Evolutionary conservation across 1,140 invertebrate species (phyloP), one percentile per base, ranked within the genome.

Genomic region (Mya arenaria): DNA sequence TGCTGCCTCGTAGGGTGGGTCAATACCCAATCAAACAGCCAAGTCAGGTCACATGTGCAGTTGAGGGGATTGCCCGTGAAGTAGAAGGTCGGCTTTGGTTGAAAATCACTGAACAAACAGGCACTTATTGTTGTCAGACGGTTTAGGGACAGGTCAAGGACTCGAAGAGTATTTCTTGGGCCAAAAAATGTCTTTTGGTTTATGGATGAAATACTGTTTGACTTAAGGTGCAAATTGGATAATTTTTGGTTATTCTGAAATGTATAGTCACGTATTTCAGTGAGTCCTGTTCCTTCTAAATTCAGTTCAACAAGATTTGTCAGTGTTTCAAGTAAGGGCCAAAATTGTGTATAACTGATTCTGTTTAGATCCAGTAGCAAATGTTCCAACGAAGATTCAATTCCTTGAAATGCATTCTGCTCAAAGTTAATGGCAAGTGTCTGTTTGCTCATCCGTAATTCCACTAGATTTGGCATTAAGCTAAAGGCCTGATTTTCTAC

Each of bases 31-130:
- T 87, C 74, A 62, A 83, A 75, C 1, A 91, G 66, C 86, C 89
- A 88, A 30, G 79, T 39, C 8, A 89, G n/a, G 30, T 85, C 66
- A 77, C 90, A 91, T 41, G 88, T 81, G 75, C 90, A 91, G 1
- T 65, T 23, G 19, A 89, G 58, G 5, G 75, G 75, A 65, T 91
- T 91, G 3, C 74, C 41, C 10, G n/a, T n/a, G 1, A 90, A 73
- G 1, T 62, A 66, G 8, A 89, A 6, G 10, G 44, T 48, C 1
- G 41, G 52, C 10, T 89, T 74, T 8, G 73, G 62, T 5, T 55
- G 74, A 44, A 90, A 88, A 32, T 75, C 72, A 63, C 83, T 63
- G 36, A 91, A 81, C 15, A 84, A 71, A 84, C 90, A 91, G 55
- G 85, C 66, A 34, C 85, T 84, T 13, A 91, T 74, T 1, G 63